These are phyloP conservation scores for Benthosema pterotum DNA, from an alignment of 2,797 vertebrate species.

Conservation along the genomic window DNA sequence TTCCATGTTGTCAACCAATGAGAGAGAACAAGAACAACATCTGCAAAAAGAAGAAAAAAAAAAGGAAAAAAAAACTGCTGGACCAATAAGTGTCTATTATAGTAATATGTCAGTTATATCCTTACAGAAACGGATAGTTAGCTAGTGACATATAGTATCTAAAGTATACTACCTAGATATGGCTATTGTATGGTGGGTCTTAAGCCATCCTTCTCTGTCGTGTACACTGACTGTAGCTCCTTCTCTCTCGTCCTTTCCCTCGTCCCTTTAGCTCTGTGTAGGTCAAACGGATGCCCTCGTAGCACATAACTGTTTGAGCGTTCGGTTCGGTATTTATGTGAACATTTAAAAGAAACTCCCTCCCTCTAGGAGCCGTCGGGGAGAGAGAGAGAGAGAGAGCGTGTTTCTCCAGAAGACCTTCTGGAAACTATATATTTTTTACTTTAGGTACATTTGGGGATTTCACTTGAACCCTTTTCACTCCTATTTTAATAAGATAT, in stretches of 20 bases:
- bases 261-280: constrained; percentile 1
- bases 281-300: constrained; percentile 56
- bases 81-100: constrained; percentile 64
- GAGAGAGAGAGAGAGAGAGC: constrained; percentile 49
- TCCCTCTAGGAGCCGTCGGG: constrained; percentile 74
- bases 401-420: too few species aligned
- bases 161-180: constrained; percentile 82
- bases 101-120: constrained; percentile 77
- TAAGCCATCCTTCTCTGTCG: constrained; percentile 33
- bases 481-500: too few species aligned
- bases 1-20: constrained; percentile 55
- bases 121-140: constrained; percentile 84
- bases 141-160: constrained; percentile 82
- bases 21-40: constrained; percentile 48
- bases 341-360: constrained; percentile 42
- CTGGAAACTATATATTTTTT: too few species aligned
- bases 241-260: not conserved
- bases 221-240: constrained; percentile 42
- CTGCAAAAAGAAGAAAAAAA: constrained; percentile 67
- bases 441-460: too few species aligned
- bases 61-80: constrained; percentile 79
- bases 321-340: constrained; percentile 57
- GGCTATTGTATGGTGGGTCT: constrained; percentile 87
- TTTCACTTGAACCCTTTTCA: too few species aligned
- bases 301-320: constrained; percentile 55